Conservation (phyloP, 1,140 invertebrate species). For the Centruroides vittatus region DNA sequence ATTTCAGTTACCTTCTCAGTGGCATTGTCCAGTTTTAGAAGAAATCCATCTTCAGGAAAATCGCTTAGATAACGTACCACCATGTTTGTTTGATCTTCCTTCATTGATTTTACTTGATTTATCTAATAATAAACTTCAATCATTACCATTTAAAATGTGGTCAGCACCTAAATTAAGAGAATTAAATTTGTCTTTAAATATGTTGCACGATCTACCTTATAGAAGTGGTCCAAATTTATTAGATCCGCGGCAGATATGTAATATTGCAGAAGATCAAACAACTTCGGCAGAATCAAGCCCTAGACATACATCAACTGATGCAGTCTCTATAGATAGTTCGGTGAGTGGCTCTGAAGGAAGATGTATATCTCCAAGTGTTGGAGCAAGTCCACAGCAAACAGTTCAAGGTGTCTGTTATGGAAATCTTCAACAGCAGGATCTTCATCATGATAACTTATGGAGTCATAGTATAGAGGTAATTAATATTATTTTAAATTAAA, state of each 20-base stretch:
- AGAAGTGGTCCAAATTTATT: constrained; percentile 6
- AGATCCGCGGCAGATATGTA: constrained; percentile 1
- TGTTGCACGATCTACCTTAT: constrained; percentile 60
- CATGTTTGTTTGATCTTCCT: constrained; percentile 60
- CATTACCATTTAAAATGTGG: constrained; percentile 77
- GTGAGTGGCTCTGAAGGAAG: constrained; percentile 1
- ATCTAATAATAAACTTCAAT: constrained; percentile 84
- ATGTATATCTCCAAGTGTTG: constrained; percentile 6
- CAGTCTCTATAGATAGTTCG: constrained; percentile 3
- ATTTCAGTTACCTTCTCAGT: constrained; percentile 9
- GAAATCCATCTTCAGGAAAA: constrained; percentile 81
- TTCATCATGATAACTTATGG: constrained; percentile 57
- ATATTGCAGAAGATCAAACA: constrained; percentile 10
- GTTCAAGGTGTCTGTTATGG: neutral
- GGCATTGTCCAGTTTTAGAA: constrained; percentile 52
- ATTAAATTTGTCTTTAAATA: constrained; percentile 79
- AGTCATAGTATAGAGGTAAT: constrained; percentile 48
- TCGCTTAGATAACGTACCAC: constrained; percentile 59
- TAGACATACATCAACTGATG: constrained; percentile 8
- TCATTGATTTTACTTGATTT: constrained; percentile 67
- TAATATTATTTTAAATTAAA: constrained; percentile 32
- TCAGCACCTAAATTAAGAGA: constrained; percentile 72
- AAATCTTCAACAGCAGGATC: constrained; percentile 27
- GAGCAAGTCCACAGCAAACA: constrained; percentile 9
- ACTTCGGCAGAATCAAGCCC: constrained; percentile 14